phyloP scores from a whole-genome alignment of 2,888 invertebrate genomes.

The Syritta pipiens region DNA sequence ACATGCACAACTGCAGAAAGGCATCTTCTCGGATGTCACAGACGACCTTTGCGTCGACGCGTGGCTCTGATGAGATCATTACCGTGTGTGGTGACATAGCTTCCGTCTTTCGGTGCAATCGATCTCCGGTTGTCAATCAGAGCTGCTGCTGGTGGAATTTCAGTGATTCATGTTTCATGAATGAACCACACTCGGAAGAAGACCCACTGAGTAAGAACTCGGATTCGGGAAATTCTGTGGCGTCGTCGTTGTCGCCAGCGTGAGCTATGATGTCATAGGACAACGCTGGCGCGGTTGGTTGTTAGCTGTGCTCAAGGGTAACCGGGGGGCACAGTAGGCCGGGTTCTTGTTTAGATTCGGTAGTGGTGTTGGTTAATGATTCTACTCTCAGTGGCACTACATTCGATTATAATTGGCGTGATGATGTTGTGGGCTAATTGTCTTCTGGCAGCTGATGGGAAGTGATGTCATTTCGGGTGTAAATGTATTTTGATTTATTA shows the following conservation, averaged over 20 bases:
- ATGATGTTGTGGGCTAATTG: conserved; percentile 17
- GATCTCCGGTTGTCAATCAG: conserved; percentile 35
- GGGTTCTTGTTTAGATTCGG: conserved; percentile 24
- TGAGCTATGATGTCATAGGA: conserved; percentile 60
- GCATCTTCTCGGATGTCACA: conserved; percentile 7
- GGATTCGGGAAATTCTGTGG: conserved; percentile 38
- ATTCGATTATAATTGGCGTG: conserved; percentile 3
- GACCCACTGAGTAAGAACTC: conserved; percentile 55
- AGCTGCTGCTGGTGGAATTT: neutral
- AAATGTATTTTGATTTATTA: too few species aligned
- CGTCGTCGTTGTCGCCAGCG: too few species aligned
- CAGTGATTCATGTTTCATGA: conserved; percentile 38
- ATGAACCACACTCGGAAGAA: conserved; percentile 39
- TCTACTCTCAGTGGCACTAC: conserved; percentile 17
- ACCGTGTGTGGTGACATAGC: conserved; percentile 3
- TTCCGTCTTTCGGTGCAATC: conserved; percentile 38
- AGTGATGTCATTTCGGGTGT: conserved; percentile 47
- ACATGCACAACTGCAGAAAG: conserved; percentile 18
- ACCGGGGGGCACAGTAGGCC: neutral
- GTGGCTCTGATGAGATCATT: conserved; percentile 59
- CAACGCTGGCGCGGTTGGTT: conserved; percentile 29
- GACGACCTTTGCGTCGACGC: conserved; percentile 46
- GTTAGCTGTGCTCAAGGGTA: conserved; percentile 15
- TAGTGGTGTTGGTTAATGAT: conserved; percentile 9
- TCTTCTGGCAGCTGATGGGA: neutral